Evolutionary conservation across 2,888 invertebrate genomes (phyloP), one percentile per base, ranked within the genome.

Genomic region (Shargacucullia verbasci): DNA sequence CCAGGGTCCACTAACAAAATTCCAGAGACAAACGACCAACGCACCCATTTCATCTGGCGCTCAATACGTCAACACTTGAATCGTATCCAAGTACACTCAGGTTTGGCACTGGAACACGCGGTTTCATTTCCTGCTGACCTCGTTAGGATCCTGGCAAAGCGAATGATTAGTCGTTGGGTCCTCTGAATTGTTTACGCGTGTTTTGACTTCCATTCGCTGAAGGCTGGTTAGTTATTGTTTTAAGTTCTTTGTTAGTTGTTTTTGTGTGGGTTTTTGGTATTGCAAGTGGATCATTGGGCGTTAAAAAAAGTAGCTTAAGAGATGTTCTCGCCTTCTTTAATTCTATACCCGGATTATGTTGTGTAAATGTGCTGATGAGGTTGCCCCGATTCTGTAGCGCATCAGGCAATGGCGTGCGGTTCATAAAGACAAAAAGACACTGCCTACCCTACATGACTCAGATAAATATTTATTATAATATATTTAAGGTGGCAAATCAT

Each of bases 31-130:
- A 14, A 47, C 14, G 27, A 43, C 34, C 54, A 9, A 39, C 39
- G 29, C 55, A 47, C 66, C 47, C 56, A 48, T 56, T 52, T 48
- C 38, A 50, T 55, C 49, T 59, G 55, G 65, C 65, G 39, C 64
- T 61, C 63, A 67, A 72, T 75, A 65, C 63, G 76, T 80, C 74
- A 72, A 73, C 74, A 74, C 71, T 82, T 80, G 82, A 82, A 78
- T 63, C 56, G 65, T 57, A 57, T 82, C 81, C 80, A 81, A 81
- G 70, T 63, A 70, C 50, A 65, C 69, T 64, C 80, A 79, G 72
- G 80, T 79, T 82, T 82, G 79, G 82, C 82, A 78, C 60, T 43
- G 57, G 62, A 70, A 71, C 69, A 67, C 62, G 66, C 66, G 73
- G 69, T 70, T 77, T 78, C 79, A 81, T 81, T 80, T 80, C 81